phyloP scores from a whole-genome alignment of 2,888 invertebrate genomes.

The Acanthoscelides obtectus region DNA sequence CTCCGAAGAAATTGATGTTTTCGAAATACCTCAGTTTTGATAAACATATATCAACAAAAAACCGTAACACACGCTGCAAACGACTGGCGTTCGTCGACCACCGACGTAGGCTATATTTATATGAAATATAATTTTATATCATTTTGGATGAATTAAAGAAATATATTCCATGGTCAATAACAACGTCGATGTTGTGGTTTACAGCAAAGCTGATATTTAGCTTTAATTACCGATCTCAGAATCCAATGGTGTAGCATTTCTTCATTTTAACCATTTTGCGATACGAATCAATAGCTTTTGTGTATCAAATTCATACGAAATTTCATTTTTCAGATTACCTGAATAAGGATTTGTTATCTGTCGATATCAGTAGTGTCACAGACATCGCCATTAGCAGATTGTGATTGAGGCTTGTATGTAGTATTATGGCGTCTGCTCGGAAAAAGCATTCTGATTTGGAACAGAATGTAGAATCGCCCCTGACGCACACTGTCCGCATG shows the following conservation, averaged over 20 bases:
- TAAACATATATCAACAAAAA: background rate
- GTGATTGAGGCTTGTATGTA: too few species aligned
- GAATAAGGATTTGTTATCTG: too few species aligned
- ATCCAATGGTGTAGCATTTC: background rate
- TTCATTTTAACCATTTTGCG: too few species aligned
- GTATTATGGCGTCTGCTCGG: too few species aligned
- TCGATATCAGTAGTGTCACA: too few species aligned
- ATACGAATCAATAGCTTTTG: too few species aligned
- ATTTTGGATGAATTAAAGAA: background rate
- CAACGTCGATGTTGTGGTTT: background rate
- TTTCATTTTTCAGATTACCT: too few species aligned
- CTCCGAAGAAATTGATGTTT: background rate
- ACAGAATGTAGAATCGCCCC: too few species aligned
- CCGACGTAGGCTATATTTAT: background rate
- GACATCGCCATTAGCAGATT: too few species aligned
- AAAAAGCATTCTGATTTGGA: too few species aligned
- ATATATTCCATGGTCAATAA: background rate
- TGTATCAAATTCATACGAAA: too few species aligned
- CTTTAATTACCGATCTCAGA: background rate
- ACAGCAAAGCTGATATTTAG: background rate
- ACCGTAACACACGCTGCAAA: background rate
- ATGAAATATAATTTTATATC: background rate
- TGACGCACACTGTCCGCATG: too few species aligned
- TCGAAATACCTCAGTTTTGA: background rate
- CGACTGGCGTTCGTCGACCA: background rate